Percentiles rank a stretch among this genome's conserved stretches.
Evolutionary conservation across 2,113 vertebrate species (phyloP).

Genomic region (Lichenostomus cassidix): DNA sequence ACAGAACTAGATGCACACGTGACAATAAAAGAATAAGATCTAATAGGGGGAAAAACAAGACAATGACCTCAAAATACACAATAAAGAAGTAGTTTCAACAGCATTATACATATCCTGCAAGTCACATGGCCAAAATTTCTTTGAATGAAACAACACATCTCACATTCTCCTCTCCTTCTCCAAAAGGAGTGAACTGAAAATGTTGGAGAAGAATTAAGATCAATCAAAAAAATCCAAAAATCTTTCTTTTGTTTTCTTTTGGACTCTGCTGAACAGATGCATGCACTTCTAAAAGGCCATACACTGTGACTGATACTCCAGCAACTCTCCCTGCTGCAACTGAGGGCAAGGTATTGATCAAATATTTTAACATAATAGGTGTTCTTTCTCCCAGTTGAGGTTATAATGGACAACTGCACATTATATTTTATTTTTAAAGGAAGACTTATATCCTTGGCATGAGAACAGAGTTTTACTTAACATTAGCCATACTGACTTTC

Average conservation of each 20-base stretch:
- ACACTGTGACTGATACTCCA: neutral
- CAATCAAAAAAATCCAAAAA: neutral
- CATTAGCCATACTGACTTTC: fast-evolving
- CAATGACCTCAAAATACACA: neutral
- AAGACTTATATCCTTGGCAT: neutral
- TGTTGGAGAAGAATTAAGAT: neutral
- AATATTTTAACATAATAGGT: neutral
- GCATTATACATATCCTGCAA: neutral
- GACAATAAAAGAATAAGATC: neutral
- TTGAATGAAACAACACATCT: neutral
- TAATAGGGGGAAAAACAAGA: neutral
- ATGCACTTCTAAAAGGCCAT: neutral
- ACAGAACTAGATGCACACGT: neutral
- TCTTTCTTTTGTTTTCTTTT: neutral
- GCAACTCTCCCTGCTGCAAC: neutral
- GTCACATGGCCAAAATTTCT: neutral
- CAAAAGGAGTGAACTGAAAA: neutral
- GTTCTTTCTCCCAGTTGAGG: neutral
- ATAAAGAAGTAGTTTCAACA: neutral
- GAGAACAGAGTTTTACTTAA: neutral
- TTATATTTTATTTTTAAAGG: neutral
- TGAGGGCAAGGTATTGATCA: neutral
- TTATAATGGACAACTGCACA: neutral
- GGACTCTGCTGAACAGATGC: neutral
- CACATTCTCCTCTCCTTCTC: neutral